Conservation (phyloP, 30 jellyfish, hydroid and myxozoan genomes). For the Pelagia noctiluca region DNA sequence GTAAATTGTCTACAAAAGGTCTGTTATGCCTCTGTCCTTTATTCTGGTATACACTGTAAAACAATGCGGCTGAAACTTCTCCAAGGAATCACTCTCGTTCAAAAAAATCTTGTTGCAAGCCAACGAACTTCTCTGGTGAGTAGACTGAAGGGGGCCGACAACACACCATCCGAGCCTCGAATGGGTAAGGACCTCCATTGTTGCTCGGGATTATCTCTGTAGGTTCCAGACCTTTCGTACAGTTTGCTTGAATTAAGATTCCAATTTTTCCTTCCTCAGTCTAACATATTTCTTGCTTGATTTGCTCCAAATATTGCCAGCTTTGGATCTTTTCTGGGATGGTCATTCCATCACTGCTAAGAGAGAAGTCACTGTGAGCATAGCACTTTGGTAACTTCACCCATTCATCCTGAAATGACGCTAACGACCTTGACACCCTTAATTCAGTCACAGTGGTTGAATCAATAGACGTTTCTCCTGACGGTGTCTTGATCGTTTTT, state of each 20-base stretch:
- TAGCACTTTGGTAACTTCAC: constrained; percentile 4
- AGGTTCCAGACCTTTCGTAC: constrained; percentile 34
- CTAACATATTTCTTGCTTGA: constrained; percentile 8
- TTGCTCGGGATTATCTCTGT: constrained; percentile 21
- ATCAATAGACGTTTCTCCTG: constrained; percentile 16
- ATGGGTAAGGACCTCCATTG: constrained; percentile 34
- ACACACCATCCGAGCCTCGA: constrained; percentile 42
- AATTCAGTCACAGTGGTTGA: constrained; percentile 16
- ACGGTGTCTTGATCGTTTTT: constrained; percentile 13
- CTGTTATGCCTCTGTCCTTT: background rate
- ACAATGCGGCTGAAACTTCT: background rate
- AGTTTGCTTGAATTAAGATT: constrained; percentile 17
- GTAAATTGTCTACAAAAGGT: constrained; percentile 14
- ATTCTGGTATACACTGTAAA: constrained; percentile 1
- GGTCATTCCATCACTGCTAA: constrained; percentile 11
- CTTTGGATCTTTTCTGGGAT: constrained; percentile 11
- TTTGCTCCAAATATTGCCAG: constrained; percentile 5
- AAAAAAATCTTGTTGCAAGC: background rate
- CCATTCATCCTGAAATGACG: constrained; percentile 1
- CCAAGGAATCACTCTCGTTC: background rate
- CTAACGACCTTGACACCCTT: constrained; percentile 1
- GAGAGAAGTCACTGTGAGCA: constrained; percentile 1
- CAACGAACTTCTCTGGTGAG: background rate
- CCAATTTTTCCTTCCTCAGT: constrained; percentile 9
- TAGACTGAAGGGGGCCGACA: constrained; percentile 27